Base-by-base conservation (phyloP, 1,140 invertebrate species). In the Apis florea region DNA sequence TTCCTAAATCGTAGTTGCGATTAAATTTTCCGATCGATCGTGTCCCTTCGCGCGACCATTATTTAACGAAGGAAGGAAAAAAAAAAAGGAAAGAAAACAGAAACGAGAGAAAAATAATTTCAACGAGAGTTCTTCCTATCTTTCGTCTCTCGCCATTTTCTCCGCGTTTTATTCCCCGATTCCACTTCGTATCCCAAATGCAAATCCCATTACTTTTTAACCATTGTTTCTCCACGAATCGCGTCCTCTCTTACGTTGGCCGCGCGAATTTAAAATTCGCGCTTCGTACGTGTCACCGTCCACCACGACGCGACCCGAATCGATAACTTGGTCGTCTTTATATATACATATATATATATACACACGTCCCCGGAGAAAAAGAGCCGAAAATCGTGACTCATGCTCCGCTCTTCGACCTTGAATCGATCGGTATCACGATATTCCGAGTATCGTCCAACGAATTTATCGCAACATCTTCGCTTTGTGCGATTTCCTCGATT, bases 231-330 rank as follows among this genome's bases (percentile, higher is more conserved):
- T 40, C 53, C 59, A 58, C 56, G 15, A 54, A 26, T 70, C 49
- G 56, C 61, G 70, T 81, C 53, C 31, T 40, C 31, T 54, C 51
- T 71, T 58, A 47, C 61, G 58, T 72, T n/a, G 61, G 61, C 58
- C 47, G 15, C 53, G 59, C 54, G 85, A 72, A 77, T 82, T 88
- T 83, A 77, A 88, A 89, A 89, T 89, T 88, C 83, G 69, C 79
- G 70, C 71, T 77, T 63, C 78, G 68, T 79, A 71, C 79, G 81
- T 79, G 84, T 87, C 84, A 72, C 75, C 58, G 47, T 56, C 63
- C 78, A 40, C 17, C 72, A 72, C 31, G 66, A 83, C 84, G 82
- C 82, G 88, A 79, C 53, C 49, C 54, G 85, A 79, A 89, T 86
- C 75, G 59, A 59, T 72, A 76, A 85, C 10, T 26, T 15, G 58